Evolutionary conservation across 2,888 invertebrate species (phyloP).

Genomic region (Entomobrya proxima): DNA sequence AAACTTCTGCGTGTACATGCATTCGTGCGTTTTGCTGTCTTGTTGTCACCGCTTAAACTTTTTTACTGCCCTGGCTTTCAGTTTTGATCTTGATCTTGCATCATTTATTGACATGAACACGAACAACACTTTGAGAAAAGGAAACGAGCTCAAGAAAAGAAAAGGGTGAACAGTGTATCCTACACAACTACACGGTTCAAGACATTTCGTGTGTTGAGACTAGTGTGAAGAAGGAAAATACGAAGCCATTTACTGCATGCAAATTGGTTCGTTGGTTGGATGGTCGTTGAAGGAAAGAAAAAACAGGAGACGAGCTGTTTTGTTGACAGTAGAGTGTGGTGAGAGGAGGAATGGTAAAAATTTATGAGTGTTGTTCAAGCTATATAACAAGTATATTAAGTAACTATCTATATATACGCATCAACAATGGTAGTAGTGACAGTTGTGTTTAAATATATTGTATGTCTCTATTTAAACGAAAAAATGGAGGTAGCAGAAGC

Average conservation of each 20-base stretch:
- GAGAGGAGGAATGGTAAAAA: neutral
- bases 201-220: neutral
- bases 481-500: neutral
- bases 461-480: no score
- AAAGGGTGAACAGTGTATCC: neutral
- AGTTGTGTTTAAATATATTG: neutral
- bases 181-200: neutral
- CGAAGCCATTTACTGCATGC: conserved; percentile 62
- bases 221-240: conserved; percentile 22
- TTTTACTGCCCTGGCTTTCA: conserved; percentile 31
- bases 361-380: neutral
- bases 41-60: conserved; percentile 29
- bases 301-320: neutral
- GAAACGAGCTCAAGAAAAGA: conserved; percentile 41
- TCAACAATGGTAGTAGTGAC: neutral
- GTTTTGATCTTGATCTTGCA: conserved; percentile 65
- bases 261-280: conserved; percentile 38
- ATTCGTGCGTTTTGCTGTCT: conserved; percentile 28
- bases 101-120: conserved; percentile 65
- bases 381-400: neutral
- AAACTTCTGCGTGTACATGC: neutral
- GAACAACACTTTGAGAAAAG: conserved; percentile 48
- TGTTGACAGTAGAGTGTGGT: neutral
- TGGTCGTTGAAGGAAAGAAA: conserved; percentile 19
- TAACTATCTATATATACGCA: neutral